These are phyloP conservation scores for Lepus americanus DNA, from an alignment of 2,113 vertebrate genomes.

Conservation along the genomic window DNA sequence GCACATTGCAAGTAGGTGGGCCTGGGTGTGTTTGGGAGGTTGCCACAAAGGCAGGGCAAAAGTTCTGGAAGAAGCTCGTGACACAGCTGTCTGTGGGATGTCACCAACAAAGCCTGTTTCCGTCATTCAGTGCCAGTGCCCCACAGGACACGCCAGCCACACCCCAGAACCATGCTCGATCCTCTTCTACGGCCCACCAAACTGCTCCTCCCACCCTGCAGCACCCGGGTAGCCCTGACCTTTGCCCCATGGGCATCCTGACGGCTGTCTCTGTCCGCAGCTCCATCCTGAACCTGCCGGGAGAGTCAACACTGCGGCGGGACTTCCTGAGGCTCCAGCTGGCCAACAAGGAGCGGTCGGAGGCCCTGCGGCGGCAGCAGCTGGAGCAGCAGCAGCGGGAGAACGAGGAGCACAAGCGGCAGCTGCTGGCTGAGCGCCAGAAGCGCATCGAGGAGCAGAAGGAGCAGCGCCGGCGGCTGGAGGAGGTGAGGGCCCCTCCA, in stretches of 20 bases:
- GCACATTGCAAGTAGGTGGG: not conserved
- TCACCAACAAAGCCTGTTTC: not conserved
- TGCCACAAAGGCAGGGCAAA: not conserved
- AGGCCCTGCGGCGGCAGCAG: constrained; percentile 97
- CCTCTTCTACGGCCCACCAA: too few relatives aligned
- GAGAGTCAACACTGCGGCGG: constrained; percentile 96
- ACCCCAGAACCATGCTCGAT: not conserved
- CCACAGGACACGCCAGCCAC: not conserved
- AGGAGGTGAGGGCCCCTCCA: constrained; percentile 90
- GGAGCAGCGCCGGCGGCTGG: constrained; percentile 95
- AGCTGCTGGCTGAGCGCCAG: constrained; percentile 97
- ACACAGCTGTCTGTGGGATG: not conserved
- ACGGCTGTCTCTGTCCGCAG: constrained; percentile 82
- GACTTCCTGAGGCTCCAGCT: constrained; percentile 98
- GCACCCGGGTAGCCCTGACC: accelerated
- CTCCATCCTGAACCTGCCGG: constrained; percentile 97
- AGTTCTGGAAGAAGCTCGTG: not conserved
- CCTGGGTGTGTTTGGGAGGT: not conserved
- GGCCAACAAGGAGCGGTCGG: constrained; percentile 98
- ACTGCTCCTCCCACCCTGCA: not conserved
- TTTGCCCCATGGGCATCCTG: not conserved
- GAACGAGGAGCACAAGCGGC: constrained; percentile 98
- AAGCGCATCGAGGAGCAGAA: constrained; percentile 99
- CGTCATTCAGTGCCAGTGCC: not conserved
- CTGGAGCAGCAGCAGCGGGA: constrained; percentile 97